A percentile compares a stretch with the other conserved stretches of the same genome.
Conservation (phyloP, 2,113 vertebrate genomes). For the Aythya baeri region DNA sequence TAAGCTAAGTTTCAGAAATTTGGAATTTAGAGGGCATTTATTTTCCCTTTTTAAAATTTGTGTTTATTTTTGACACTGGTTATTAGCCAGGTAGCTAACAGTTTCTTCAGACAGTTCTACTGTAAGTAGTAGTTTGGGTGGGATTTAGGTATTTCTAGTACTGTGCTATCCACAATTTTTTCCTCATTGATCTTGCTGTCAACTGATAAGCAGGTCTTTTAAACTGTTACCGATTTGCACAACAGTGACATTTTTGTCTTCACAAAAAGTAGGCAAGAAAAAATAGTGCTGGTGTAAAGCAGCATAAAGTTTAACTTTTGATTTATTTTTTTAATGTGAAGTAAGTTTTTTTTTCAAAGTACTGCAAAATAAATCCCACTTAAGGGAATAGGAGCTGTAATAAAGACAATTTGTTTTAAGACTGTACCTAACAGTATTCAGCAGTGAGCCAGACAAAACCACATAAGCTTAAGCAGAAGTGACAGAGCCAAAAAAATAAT, state of each 20-base stretch:
- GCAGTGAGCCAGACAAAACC: background rate
- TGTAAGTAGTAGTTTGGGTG: background rate
- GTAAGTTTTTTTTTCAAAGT: background rate
- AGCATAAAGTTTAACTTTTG: background rate
- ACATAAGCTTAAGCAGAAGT: background rate
- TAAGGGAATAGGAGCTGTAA: background rate
- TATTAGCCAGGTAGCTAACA: no score
- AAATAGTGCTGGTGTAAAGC: background rate
- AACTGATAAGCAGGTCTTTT: background rate
- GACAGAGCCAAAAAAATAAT: background rate
- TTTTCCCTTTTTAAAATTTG: background rate
- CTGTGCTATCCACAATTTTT: background rate
- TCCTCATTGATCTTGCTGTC: background rate
- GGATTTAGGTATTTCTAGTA: background rate
- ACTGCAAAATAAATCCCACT: background rate
- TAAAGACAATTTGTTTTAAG: background rate
- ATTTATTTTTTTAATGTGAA: background rate
- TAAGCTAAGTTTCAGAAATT: background rate
- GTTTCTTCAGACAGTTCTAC: background rate
- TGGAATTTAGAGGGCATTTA: background rate
- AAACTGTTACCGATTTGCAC: background rate
- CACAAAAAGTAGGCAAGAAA: background rate
- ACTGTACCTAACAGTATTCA: background rate
- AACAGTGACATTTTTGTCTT: background rate
- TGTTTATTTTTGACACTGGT: background rate